Conservation (phyloP, 2,113 vertebrate species). For the Falcunculus frontatus region DNA sequence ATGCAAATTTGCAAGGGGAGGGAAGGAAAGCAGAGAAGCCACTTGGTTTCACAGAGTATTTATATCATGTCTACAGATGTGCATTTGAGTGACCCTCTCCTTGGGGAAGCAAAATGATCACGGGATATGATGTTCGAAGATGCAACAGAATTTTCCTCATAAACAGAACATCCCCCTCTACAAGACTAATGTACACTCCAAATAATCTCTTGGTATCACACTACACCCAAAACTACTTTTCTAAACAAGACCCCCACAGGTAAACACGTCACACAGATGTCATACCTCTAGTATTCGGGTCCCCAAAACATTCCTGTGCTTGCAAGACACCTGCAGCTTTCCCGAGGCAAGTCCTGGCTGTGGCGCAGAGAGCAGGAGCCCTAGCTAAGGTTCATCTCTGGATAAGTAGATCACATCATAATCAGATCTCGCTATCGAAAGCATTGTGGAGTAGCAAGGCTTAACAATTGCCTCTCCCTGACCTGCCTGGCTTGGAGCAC, state of each 20-base stretch:
- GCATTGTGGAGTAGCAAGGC: conserved; percentile 1
- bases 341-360: not conserved
- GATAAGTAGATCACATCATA: conserved; percentile 6
- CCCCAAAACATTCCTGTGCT: not conserved
- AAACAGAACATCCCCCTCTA: not conserved
- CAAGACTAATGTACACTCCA: not conserved
- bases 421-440: not conserved
- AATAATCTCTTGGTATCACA: not conserved
- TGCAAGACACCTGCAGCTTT: not conserved
- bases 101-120: not conserved
- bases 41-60: not conserved
- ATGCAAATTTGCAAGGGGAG: not conserved
- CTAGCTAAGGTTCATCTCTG: not conserved
- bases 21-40: not conserved
- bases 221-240: not conserved
- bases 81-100: not conserved
- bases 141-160: not conserved
- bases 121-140: not conserved
- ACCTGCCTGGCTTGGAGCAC: not conserved
- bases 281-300: not conserved
- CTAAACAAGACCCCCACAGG: not conserved
- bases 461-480: conserved; percentile 4
- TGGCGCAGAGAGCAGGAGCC: not conserved
- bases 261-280: not conserved
- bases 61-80: not conserved